A percentile compares a stretch with the other conserved stretches of the same genome.
These are phyloP conservation scores for Nothobranchius furzeri DNA, from an alignment of 2,113 vertebrate species.

Conservation along the genomic window DNA sequence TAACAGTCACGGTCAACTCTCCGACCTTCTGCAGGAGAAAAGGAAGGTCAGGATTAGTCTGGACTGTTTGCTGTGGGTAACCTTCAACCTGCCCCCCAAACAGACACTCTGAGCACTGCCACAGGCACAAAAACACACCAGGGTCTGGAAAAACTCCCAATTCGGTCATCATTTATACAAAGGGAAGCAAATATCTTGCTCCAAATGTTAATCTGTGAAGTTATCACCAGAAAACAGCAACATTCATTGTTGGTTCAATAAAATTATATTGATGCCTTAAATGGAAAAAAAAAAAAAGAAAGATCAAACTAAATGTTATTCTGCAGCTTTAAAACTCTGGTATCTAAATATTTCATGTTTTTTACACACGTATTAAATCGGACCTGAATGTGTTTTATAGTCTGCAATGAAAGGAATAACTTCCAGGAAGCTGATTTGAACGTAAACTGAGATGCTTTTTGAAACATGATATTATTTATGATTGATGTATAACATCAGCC, in stretches of 20 bases:
- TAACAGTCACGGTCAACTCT: slow-evolving; percentile 67
- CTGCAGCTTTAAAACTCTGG: too few species aligned
- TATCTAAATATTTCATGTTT: too few species aligned
- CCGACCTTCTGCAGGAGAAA: slow-evolving; percentile 28
- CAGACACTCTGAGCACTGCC: slow-evolving; percentile 38
- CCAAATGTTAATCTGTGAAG: neutral
- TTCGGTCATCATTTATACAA: neutral
- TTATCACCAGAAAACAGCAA: slow-evolving; percentile 58
- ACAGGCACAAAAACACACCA: neutral
- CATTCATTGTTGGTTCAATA: slow-evolving; percentile 28
- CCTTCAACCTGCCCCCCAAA: slow-evolving; percentile 69
- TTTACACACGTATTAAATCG: too few species aligned
- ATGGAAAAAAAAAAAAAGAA: too few species aligned
- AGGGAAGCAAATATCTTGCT: neutral
- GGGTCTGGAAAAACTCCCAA: slow-evolving; percentile 4
- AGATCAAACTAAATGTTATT: too few species aligned
- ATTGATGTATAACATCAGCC: too few species aligned
- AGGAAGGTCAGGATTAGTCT: slow-evolving; percentile 66
- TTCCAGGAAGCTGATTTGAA: too few species aligned
- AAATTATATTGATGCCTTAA: too few species aligned
- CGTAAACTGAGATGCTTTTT: too few species aligned
- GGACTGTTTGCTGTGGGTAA: slow-evolving; percentile 54
- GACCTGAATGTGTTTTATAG: too few species aligned
- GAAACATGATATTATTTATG: too few species aligned
- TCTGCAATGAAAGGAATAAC: too few species aligned